Conservation (phyloP, 2,888 invertebrate species). For the Polylopha cassiicola region DNA sequence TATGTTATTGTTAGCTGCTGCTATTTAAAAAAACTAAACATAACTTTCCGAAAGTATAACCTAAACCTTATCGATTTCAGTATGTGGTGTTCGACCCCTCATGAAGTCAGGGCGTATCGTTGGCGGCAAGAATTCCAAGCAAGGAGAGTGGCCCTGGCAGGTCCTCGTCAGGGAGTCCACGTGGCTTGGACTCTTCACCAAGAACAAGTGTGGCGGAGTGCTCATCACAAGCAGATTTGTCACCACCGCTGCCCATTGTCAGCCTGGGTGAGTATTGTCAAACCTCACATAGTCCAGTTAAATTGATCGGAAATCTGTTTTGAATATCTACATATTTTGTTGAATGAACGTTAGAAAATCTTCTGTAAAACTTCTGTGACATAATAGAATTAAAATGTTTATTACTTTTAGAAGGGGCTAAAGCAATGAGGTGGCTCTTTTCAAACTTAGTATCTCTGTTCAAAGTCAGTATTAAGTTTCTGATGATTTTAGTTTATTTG, state of each 20-base stretch:
- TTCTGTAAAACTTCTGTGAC: no score
- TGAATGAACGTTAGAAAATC: no score
- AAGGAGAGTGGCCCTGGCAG: conserved; percentile 96
- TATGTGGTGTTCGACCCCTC: conserved; percentile 91
- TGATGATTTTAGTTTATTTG: no score
- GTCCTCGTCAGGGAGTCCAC: conserved; percentile 94
- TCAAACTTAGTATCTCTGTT: no score
- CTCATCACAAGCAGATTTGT: conserved; percentile 92
- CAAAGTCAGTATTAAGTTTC: no score
- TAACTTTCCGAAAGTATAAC: no score
- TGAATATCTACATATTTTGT: no score
- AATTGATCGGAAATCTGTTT: background rate
- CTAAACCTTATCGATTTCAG: conserved; percentile 73
- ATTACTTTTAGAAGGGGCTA: no score
- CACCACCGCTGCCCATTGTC: conserved; percentile 96
- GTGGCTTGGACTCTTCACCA: conserved; percentile 94
- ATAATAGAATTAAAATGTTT: no score
- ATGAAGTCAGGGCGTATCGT: conserved; percentile 89
- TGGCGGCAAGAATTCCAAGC: conserved; percentile 90
- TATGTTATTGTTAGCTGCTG: no score
- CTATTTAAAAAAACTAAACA: no score
- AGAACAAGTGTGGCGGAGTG: conserved; percentile 96
- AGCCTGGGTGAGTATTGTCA: conserved; percentile 84
- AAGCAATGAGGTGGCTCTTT: no score
- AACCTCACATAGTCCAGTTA: background rate